Conservation (phyloP, 2,797 vertebrate genomes). For the Sebastolobus altivelis region DNA sequence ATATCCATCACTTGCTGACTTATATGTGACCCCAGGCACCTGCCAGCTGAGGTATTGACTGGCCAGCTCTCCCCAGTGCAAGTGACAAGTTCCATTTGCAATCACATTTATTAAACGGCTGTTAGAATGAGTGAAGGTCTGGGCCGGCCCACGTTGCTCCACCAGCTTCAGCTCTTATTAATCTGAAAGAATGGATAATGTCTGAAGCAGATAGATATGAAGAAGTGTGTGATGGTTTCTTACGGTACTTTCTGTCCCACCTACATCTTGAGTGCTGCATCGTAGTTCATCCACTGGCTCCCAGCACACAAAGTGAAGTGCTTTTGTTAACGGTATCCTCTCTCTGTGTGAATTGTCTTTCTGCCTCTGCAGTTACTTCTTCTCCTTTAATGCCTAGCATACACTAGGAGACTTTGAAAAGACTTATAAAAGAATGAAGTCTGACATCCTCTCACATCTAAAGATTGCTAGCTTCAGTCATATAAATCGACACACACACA, state of each 20-base stretch:
- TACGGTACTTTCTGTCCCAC: not conserved
- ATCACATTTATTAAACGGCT: constrained; percentile 89
- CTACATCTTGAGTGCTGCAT: constrained; percentile 17
- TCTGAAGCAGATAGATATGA: constrained; percentile 47
- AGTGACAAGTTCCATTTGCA: constrained; percentile 90
- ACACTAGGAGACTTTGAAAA: no score
- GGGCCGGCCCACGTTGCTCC: constrained; percentile 66
- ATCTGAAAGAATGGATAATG: constrained; percentile 78
- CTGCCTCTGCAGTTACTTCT: not conserved
- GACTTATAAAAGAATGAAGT: no score
- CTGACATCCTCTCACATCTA: no score
- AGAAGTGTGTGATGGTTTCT: constrained; percentile 46
- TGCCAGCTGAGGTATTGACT: constrained; percentile 88
- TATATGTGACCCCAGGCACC: constrained; percentile 88
- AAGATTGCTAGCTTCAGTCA: no score
- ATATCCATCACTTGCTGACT: constrained; percentile 89
- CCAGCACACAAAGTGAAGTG: constrained; percentile 2
- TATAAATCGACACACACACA: no score
- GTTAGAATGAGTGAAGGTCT: constrained; percentile 87
- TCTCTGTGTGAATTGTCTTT: not conserved
- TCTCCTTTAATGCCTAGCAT: not conserved
- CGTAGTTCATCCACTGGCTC: not conserved
- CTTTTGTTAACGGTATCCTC: not conserved
- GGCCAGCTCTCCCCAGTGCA: constrained; percentile 80
- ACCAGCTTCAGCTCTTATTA: constrained; percentile 73